phyloP scores from a whole-genome alignment of 2,113 vertebrate genomes.

The Callipepla californica region DNA sequence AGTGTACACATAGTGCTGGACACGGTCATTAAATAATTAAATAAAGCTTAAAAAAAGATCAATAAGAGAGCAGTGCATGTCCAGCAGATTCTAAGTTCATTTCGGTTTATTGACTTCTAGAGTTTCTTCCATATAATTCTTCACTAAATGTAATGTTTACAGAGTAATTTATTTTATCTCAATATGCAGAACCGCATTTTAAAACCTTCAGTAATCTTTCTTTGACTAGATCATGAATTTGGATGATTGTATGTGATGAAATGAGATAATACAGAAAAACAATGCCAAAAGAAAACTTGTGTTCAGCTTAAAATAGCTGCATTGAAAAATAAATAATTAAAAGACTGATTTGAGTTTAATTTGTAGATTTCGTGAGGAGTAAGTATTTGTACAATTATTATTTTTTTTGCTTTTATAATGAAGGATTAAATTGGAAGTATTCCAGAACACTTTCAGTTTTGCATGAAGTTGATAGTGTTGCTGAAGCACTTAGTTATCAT shows the following conservation, averaged over 20 bases:
- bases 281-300: neutral
- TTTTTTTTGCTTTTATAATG: conserved; percentile 21
- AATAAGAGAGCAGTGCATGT: neutral
- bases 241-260: neutral
- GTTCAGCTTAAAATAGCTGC: neutral
- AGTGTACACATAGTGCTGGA: neutral
- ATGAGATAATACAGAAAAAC: conserved; percentile 18
- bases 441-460: neutral
- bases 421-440: conserved; percentile 13
- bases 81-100: neutral
- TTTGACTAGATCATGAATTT: conserved; percentile 15
- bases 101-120: neutral
- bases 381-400: neutral
- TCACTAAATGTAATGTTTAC: neutral
- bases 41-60: neutral
- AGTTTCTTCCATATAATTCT: neutral
- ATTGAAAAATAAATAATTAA: conserved; percentile 43
- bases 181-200: conserved; percentile 15
- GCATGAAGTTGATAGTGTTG: neutral
- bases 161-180: conserved; percentile 21
- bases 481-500: conserved; percentile 2
- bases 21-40: neutral
- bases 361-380: conserved; percentile 25
- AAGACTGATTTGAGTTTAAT: conserved; percentile 47
- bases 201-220: conserved; percentile 4